These are phyloP conservation scores for Labeo rohita DNA, from an alignment of 2,113 vertebrate species.

Conservation along the genomic window DNA sequence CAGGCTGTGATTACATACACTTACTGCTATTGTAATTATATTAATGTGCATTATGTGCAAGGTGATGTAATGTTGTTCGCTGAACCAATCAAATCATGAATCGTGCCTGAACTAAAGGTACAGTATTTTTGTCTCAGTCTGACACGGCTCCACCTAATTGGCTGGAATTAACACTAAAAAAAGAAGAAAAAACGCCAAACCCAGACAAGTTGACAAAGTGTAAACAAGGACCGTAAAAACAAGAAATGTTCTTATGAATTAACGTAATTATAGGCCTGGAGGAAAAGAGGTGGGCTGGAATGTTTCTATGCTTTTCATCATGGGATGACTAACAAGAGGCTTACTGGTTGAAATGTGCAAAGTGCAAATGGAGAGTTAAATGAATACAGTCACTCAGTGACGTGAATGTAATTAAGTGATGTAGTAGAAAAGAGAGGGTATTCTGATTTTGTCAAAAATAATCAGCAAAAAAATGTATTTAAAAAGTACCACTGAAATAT, in stretches of 20 bases:
- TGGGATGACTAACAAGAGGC: not conserved
- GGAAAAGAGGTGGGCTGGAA: slow-evolving; percentile 15
- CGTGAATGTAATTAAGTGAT: not conserved
- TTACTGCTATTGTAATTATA: slow-evolving; percentile 13
- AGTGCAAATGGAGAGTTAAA: not conserved
- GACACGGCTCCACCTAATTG: not conserved
- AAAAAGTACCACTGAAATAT: not conserved
- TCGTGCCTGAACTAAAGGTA: not conserved
- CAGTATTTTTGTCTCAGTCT: not conserved
- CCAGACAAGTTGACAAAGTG: slow-evolving; percentile 1
- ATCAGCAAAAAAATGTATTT: not conserved
- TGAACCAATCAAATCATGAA: not conserved
- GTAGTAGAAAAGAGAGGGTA: not conserved
- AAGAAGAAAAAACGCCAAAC: slow-evolving; percentile 13
- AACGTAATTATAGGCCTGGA: slow-evolving; percentile 32
- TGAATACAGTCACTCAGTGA: not conserved
- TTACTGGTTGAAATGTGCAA: not conserved
- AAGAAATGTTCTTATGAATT: slow-evolving; percentile 16
- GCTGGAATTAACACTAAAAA: slow-evolving; percentile 3
- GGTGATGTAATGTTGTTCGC: not conserved
- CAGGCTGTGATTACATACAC: not conserved
- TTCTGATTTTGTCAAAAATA: not conserved
- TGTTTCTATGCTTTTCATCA: slow-evolving; percentile 2
- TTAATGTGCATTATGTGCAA: not conserved
- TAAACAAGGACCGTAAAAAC: slow-evolving; percentile 11